These are phyloP conservation scores for Pissodes strobi DNA, from an alignment of 1,140 invertebrate genomes.

Conservation along the genomic window DNA sequence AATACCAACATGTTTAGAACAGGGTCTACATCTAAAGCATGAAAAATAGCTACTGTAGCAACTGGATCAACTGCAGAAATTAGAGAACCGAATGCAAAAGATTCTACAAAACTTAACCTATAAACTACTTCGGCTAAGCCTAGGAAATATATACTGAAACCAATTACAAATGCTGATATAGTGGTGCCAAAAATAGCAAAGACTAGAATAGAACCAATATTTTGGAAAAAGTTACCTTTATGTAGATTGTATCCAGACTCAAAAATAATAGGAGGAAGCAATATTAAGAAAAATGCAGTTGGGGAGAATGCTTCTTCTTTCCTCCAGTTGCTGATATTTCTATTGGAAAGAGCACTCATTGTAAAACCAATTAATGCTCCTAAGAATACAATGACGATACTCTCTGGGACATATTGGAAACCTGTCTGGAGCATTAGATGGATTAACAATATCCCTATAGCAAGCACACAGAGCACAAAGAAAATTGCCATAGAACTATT, in stretches of 20 bases:
- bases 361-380: conserved; percentile 91
- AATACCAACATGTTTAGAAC: conserved; percentile 98
- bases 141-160: conserved; percentile 91
- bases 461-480: conserved; percentile 91
- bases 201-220: conserved; percentile 91
- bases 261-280: conserved; percentile 98
- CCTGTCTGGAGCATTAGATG: conserved; percentile 94
- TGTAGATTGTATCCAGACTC: conserved; percentile 98
- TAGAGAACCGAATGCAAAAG: conserved; percentile 96
- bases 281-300: conserved; percentile 94
- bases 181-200: conserved; percentile 97
- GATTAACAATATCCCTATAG: conserved; percentile 90
- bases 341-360: conserved; percentile 85
- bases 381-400: conserved; percentile 94
- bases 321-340: conserved; percentile 90
- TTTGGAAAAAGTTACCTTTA: conserved; percentile 98
- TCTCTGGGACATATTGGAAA: conserved; percentile 96
- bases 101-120: conserved; percentile 90
- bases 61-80: conserved; percentile 99
- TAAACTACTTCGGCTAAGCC: conserved; percentile 90
- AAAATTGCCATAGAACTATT: conserved; percentile 96
- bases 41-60: conserved; percentile 97
- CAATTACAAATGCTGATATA: conserved; percentile 93
- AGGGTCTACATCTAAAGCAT: conserved; percentile 93
- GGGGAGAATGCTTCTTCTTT: conserved; percentile 97